Evolutionary conservation across 2,888 invertebrate species (phyloP).

Genomic region (Chaitophorus viminalis): DNA sequence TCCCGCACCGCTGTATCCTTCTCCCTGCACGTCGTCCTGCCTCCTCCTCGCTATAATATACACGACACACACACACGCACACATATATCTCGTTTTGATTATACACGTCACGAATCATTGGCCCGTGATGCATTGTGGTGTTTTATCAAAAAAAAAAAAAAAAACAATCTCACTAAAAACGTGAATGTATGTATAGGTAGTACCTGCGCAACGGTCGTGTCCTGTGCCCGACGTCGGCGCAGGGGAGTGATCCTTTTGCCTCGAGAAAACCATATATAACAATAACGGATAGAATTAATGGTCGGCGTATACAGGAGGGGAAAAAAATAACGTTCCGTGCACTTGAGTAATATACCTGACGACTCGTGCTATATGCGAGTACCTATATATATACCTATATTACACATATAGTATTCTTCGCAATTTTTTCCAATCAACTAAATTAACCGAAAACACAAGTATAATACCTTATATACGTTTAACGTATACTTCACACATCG

Average conservation of each 20-base stretch:
- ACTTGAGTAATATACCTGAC: background rate
- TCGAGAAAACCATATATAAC: constrained; percentile 6
- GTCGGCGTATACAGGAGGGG: background rate
- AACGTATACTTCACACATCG: too few relatives aligned
- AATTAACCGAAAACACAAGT: background rate
- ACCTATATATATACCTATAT: too few relatives aligned
- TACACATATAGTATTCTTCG: too few relatives aligned
- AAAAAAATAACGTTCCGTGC: constrained; percentile 1
- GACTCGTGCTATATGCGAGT: background rate
- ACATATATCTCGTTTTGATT: constrained; percentile 47
- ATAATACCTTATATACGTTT: too few relatives aligned
- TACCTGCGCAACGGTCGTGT: background rate
- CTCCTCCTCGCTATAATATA: too few relatives aligned
- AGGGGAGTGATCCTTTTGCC: constrained; percentile 22
- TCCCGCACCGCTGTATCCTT: background rate
- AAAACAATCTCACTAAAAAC: constrained; percentile 56
- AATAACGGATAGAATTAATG: background rate
- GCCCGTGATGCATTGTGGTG: constrained; percentile 19
- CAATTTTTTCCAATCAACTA: background rate
- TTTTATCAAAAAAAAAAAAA: constrained; percentile 43
- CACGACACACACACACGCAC: too few relatives aligned
- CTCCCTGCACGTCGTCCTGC: background rate
- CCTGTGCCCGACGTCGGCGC: background rate
- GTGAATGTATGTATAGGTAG: background rate
- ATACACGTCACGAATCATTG: constrained; percentile 42